phyloP scores from a whole-genome alignment of 2,888 invertebrate genomes.

The Cistogaster globosa region DNA sequence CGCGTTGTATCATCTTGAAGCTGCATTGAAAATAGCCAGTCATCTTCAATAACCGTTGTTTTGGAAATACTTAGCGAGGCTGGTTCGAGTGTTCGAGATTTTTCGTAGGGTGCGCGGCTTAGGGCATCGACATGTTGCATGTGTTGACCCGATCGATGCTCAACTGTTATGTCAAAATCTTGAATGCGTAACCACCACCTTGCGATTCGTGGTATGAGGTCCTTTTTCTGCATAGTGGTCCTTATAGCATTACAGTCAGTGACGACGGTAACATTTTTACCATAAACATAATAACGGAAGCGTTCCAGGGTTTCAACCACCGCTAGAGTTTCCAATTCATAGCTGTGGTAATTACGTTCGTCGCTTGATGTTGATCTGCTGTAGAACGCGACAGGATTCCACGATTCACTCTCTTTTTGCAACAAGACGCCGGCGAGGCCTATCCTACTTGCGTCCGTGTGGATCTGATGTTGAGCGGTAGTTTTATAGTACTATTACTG shows the following conservation, averaged over 20 bases:
- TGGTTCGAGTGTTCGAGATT: slow-evolving; percentile 17
- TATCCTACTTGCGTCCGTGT: slow-evolving; percentile 62
- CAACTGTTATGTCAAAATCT: not conserved
- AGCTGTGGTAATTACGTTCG: slow-evolving; percentile 59
- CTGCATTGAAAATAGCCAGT: slow-evolving; percentile 52
- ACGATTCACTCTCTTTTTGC: slow-evolving; percentile 34
- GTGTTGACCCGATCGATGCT: slow-evolving; percentile 20
- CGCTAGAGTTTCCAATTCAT: slow-evolving; percentile 75
- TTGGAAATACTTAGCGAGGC: slow-evolving; percentile 16
- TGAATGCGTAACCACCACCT: no score
- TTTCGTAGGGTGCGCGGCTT: slow-evolving; percentile 13
- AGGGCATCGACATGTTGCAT: slow-evolving; percentile 61
- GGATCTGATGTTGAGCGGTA: slow-evolving; percentile 55
- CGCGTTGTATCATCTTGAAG: not conserved
- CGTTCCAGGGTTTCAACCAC: slow-evolving; percentile 60
- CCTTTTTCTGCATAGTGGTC: slow-evolving; percentile 45
- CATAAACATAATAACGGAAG: slow-evolving; percentile 44
- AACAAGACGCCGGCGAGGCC: slow-evolving; percentile 57
- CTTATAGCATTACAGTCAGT: slow-evolving; percentile 64
- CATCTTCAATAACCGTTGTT: slow-evolving; percentile 27
- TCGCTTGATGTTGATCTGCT: slow-evolving; percentile 48
- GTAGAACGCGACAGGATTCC: slow-evolving; percentile 53
- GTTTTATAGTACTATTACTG: slow-evolving; percentile 49
- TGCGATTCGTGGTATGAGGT: slow-evolving; percentile 2
- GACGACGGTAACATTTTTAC: slow-evolving; percentile 29